These are phyloP conservation scores for Saccopteryx leptura DNA, from an alignment of 2,113 vertebrate species.

Conservation along the genomic window DNA sequence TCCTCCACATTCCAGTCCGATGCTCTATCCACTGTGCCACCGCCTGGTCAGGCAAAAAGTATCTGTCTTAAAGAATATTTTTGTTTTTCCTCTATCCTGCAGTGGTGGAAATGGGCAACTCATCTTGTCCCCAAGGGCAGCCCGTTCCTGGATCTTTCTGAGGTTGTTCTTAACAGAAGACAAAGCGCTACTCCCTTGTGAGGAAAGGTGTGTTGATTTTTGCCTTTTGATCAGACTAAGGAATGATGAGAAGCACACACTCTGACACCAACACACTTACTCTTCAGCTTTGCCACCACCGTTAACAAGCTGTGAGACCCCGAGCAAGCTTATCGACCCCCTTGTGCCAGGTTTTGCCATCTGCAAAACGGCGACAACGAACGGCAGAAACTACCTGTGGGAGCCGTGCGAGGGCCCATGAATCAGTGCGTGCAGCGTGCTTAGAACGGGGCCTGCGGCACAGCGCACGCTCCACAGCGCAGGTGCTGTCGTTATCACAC, in stretches of 20 bases:
- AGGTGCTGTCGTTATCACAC: background rate
- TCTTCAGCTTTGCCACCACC: background rate
- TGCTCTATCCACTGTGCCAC: too few relatives aligned
- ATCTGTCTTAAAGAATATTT: background rate
- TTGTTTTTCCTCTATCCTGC: background rate
- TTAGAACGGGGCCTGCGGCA: background rate
- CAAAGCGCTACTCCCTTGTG: background rate
- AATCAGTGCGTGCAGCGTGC: background rate
- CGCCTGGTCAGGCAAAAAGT: background rate
- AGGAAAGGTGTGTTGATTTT: background rate
- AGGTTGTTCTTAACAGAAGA: background rate
- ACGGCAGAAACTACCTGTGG: background rate
- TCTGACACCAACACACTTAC: background rate
- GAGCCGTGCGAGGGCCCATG: rapidly evolving
- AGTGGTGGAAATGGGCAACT: background rate
- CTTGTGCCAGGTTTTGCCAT: background rate
- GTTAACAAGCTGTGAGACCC: background rate
- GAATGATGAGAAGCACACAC: background rate
- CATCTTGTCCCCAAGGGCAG: background rate
- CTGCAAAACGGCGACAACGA: background rate
- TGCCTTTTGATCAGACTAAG: background rate
- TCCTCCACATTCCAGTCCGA: too few relatives aligned
- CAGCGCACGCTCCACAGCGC: background rate
- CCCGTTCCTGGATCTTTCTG: background rate
- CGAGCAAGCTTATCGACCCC: background rate